Base-by-base conservation (phyloP, 2,888 invertebrate genomes). In the Tipula lateralis region DNA sequence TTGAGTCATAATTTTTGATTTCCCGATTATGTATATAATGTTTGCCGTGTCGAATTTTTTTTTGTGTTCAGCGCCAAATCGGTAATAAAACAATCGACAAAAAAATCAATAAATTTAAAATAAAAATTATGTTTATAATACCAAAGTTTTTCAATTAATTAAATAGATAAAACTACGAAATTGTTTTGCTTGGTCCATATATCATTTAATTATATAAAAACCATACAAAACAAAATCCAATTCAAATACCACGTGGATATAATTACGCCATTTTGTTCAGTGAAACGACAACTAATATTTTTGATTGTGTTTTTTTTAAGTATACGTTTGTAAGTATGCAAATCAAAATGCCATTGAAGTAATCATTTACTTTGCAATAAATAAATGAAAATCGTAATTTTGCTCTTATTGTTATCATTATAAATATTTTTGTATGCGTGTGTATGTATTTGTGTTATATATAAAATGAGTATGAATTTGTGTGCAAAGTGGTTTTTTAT, bases 1-100 rank as follows among this genome's bases (percentile, higher is more conserved):
- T 44, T 66, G 66, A 66, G 66, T 66, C 66, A 66, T 66, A 66
- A 66, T 24, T 66, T 66, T 24, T 66, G 66, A 66, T 66, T 66
- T 66, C 9, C 66, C 66, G 24, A 66, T 66, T 66, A 66, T 24
- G 66, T 66, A 66, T 24, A 66, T 24, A 24, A 66, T 66, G 13
- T 44, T 24, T 9, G 24, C 66, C 66, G 66, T 66, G 66, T 66
- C 24, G 66, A 44, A 9, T 44, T 66, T 66, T 66, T 50, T 50
- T 66, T 66, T 66, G 24, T 24, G 24, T 24, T 24, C 66, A 66
- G 66, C 66, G 66, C 66, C 24, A 66, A 66, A 9, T 66, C 24
- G 66, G 2, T 24, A 66, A 66, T 66, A 66, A 66, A 44, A 36
- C 36, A 36, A 36, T n/a, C n/a, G n/a, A 7, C n/a, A n/a, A n/a